Percentiles rank a stretch among this genome's conserved stretches.
phyloP scores from a whole-genome alignment of 2,888 invertebrate species.

The Crocallis elinguaria region DNA sequence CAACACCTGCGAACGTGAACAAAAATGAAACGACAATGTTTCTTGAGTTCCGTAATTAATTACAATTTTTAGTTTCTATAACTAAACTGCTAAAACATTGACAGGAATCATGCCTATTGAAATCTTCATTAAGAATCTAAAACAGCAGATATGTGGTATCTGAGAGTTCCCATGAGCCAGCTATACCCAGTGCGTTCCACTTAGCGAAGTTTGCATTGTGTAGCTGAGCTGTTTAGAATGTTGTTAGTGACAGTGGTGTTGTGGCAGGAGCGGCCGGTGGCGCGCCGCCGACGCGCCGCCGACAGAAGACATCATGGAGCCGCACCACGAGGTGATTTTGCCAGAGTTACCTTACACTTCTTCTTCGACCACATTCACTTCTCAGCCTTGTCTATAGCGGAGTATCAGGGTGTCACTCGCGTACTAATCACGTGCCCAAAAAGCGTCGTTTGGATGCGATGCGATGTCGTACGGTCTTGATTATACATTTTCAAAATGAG shows the following conservation, averaged over 20 bases:
- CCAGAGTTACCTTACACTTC: conserved; percentile 82
- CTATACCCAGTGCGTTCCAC: no score
- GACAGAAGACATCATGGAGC: conserved; percentile 76
- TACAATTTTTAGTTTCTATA: background rate
- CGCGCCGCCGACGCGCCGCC: conserved; percentile 76
- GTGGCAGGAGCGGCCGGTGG: conserved; percentile 79
- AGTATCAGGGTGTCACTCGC: conserved; percentile 74
- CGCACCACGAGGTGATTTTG: conserved; percentile 83
- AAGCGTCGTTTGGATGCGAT: conserved; percentile 6
- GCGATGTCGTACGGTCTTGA: background rate
- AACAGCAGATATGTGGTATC: no score
- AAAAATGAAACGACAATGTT: background rate
- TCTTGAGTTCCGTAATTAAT: background rate
- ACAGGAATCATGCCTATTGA: no score
- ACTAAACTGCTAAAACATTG: background rate
- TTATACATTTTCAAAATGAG: background rate
- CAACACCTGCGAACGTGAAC: background rate
- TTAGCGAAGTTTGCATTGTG: conserved; percentile 40
- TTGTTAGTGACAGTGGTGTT: conserved; percentile 66
- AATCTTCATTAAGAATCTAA: no score
- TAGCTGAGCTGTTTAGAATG: conserved; percentile 43
- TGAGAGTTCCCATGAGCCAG: no score
- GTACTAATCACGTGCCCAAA: conserved; percentile 39
- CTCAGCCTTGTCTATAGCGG: conserved; percentile 68
- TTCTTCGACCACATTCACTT: conserved; percentile 71